Conservation (phyloP, 2,797 vertebrate genomes). For the Sebastes goodei region DNA sequence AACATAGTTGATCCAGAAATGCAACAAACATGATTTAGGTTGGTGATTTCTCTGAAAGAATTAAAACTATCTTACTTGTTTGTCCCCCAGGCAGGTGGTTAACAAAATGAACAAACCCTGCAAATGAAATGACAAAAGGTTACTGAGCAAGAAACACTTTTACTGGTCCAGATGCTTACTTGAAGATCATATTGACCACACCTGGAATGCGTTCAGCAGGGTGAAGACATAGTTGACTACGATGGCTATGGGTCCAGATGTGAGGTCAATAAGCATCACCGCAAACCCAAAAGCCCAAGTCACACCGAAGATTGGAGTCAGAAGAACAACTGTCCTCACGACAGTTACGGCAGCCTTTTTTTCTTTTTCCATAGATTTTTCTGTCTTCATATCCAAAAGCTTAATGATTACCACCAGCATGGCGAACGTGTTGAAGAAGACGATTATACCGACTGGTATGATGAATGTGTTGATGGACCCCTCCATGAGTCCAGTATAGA, state of each 20-base stretch:
- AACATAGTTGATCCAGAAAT: background rate
- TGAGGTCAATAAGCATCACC: slow-evolving; percentile 68
- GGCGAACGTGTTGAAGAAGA: slow-evolving; percentile 77
- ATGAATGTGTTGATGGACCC: slow-evolving; percentile 79
- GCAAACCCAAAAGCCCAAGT: slow-evolving; percentile 83
- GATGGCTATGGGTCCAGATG: fast-evolving
- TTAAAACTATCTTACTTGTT: slow-evolving; percentile 68
- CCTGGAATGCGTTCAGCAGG: slow-evolving; percentile 83
- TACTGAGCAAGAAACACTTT: background rate
- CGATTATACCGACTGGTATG: slow-evolving; percentile 77
- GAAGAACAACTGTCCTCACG: slow-evolving; percentile 77
- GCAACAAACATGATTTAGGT: background rate
- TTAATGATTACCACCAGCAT: slow-evolving; percentile 81
- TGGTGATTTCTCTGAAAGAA: background rate
- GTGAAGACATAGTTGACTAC: slow-evolving; percentile 73
- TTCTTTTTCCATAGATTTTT: slow-evolving; percentile 37
- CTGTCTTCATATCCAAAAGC: slow-evolving; percentile 54
- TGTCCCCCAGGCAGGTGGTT: slow-evolving; percentile 78
- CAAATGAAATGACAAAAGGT: slow-evolving; percentile 20
- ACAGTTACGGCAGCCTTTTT: slow-evolving; percentile 65
- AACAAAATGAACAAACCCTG: slow-evolving; percentile 85
- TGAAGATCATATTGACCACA: slow-evolving; percentile 35
- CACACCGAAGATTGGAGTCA: slow-evolving; percentile 83
- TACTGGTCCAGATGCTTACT: background rate
- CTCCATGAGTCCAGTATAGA: slow-evolving; percentile 29